Conservation (phyloP, 2,888 invertebrate species). For the Pyrocoelia pectoralis region DNA sequence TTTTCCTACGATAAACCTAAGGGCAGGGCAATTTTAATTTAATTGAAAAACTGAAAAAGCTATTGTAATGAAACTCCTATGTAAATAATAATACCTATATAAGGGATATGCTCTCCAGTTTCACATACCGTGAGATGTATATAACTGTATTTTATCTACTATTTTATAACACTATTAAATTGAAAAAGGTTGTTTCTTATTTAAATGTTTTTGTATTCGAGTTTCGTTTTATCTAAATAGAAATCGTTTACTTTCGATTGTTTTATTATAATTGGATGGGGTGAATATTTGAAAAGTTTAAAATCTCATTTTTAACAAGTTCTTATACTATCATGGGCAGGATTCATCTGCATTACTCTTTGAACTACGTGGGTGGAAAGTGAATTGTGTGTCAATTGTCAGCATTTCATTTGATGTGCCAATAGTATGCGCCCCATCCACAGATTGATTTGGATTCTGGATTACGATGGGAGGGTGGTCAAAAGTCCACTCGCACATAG, state of each 20-base stretch:
- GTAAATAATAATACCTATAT: constrained; percentile 20
- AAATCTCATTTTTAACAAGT: too few species aligned
- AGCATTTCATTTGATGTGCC: too few species aligned
- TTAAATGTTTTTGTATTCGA: neutral
- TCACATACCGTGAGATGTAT: constrained; percentile 5
- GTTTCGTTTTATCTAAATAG: constrained; percentile 2
- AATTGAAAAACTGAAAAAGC: constrained; percentile 30
- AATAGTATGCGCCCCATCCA: too few species aligned
- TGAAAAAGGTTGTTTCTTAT: constrained; percentile 8
- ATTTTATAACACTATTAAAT: constrained; percentile 13
- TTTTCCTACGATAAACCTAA: constrained; percentile 27
- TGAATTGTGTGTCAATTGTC: too few species aligned
- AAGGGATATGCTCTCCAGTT: constrained; percentile 6
- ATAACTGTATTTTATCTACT: neutral
- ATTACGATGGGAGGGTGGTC: too few species aligned
- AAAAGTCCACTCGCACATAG: too few species aligned
- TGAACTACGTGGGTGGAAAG: too few species aligned
- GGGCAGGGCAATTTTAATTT: constrained; percentile 33
- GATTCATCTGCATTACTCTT: too few species aligned
- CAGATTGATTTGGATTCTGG: too few species aligned
- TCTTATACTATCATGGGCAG: too few species aligned
- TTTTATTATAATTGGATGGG: too few species aligned
- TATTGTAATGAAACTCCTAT: constrained; percentile 18
- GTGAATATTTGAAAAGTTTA: too few species aligned
- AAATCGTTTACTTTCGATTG: neutral